These are phyloP conservation scores for Triops longicaudatus DNA, from an alignment of 1,140 invertebrate genomes.

Conservation along the genomic window DNA sequence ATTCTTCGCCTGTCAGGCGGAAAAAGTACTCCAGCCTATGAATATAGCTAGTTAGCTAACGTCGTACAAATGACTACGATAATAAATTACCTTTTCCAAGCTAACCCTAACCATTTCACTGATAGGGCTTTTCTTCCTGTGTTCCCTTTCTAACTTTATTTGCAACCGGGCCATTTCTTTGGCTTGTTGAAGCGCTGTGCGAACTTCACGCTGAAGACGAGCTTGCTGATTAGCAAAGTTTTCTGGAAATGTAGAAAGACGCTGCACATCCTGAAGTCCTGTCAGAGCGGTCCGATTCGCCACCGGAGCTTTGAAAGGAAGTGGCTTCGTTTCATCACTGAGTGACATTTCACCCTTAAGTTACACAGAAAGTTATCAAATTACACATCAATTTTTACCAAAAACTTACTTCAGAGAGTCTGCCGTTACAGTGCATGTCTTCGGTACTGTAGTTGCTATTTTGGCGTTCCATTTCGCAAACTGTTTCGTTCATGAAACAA, in stretches of 20 bases:
- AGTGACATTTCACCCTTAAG: too few species aligned
- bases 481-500: conserved; percentile 89
- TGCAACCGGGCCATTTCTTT: conserved; percentile 87
- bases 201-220: conserved; percentile 76
- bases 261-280: not conserved
- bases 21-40: conserved; percentile 69
- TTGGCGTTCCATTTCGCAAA: conserved; percentile 52
- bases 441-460: conserved; percentile 30
- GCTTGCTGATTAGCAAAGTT: conserved; percentile 74
- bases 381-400: not conserved
- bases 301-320: not conserved
- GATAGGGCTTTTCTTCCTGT: conserved; percentile 69
- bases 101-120: conserved; percentile 70
- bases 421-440: not conserved
- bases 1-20: conserved; percentile 68
- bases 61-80: not conserved
- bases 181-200: conserved; percentile 79
- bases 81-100: conserved; percentile 53
- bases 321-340: not conserved
- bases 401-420: not conserved
- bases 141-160: conserved; percentile 78
- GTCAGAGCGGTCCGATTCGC: not conserved
- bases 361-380: too few species aligned
- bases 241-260: not conserved
- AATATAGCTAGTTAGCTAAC: conserved; percentile 30